phyloP scores from a whole-genome alignment of 2,113 vertebrate genomes.

The Polyodon spathula region DNA sequence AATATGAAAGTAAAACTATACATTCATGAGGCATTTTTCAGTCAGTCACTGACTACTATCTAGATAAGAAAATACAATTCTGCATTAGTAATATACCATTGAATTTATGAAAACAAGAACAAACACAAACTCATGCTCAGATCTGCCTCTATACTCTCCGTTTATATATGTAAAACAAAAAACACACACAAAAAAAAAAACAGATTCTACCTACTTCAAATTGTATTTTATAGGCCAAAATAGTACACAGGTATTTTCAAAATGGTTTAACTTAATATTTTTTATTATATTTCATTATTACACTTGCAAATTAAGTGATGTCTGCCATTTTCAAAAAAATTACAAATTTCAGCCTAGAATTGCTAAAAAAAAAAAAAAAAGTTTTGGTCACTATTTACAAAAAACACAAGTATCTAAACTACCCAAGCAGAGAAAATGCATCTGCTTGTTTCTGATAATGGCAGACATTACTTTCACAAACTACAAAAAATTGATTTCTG shows the following conservation, averaged over 20 bases:
- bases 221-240: constrained; percentile 57
- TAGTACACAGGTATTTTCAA: constrained; percentile 63
- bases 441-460: constrained; percentile 54
- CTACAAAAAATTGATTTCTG: constrained; percentile 46
- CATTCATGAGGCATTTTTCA: constrained; percentile 52
- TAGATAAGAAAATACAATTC: constrained; percentile 68
- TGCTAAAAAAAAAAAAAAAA: constrained; percentile 54
- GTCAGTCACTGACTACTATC: constrained; percentile 52
- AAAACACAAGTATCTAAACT: constrained; percentile 68
- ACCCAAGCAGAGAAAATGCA: constrained; percentile 54
- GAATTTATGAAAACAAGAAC: constrained; percentile 45
- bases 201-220: constrained; percentile 9
- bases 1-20: constrained; percentile 53
- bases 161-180: constrained; percentile 42
- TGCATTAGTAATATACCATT: constrained; percentile 54
- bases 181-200: constrained; percentile 33
- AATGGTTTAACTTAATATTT: constrained; percentile 38
- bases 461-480: constrained; percentile 60
- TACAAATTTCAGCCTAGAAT: neutral
- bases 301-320: constrained; percentile 62
- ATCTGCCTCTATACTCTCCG: constrained; percentile 25
- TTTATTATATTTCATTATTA: constrained; percentile 69
- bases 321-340: constrained; percentile 66
- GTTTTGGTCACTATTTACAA: constrained; percentile 88
- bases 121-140: constrained; percentile 37